Base-by-base conservation (phyloP, 2,113 vertebrate species). In the Mastomys coucha region DNA sequence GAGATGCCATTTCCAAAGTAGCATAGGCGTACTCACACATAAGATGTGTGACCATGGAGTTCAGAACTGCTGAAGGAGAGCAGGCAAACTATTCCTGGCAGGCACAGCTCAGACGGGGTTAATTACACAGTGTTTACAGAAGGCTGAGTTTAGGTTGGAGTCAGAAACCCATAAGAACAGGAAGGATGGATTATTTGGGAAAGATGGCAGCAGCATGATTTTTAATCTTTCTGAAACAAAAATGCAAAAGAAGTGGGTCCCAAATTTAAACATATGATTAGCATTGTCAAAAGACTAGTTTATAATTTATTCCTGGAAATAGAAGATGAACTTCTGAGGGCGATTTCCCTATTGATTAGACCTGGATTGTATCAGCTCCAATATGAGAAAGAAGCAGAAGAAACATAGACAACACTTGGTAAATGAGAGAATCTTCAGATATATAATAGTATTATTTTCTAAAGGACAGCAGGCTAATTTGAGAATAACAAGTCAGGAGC, bases 331-430 rank as follows among this genome's bases (percentile, higher is more conserved):
- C 36, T 31, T 0, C 8, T 88, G 36, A 22, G n/a, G 19, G 63
- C 49, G 93, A 45, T 26, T 76, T 90, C 17, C n/a, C 63, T 26
- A 9, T 1, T 42, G 24, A 39, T 81, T 69, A 51, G 33, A 87
- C 31, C 36, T 85, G 12, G 58, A 45, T 45, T 65, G 1, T 3
- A 28, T 56, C 6, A 63, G 16, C 11, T 20, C 63, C n/a, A 56
- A 33, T 5, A 85, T 86, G 53, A 86, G 63, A 72, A 72, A 53
- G 51, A 85, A 70, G 1, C 60, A 89, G 36, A 33, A 33, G 8
- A 12, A 65, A 33, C 2, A 9, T 45, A 69, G 0, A 4, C 4
- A 58, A 14, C 0, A 20, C 24, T 65, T 11, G 16, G 60, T 39
- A 58, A 19, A 49, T 33, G 63, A 67, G 39, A 51, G 8, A 28